Evolutionary conservation across 2,888 invertebrate species (phyloP), one percentile per base, ranked within the genome.

Genomic region (Omphaloscelis lunosa): DNA sequence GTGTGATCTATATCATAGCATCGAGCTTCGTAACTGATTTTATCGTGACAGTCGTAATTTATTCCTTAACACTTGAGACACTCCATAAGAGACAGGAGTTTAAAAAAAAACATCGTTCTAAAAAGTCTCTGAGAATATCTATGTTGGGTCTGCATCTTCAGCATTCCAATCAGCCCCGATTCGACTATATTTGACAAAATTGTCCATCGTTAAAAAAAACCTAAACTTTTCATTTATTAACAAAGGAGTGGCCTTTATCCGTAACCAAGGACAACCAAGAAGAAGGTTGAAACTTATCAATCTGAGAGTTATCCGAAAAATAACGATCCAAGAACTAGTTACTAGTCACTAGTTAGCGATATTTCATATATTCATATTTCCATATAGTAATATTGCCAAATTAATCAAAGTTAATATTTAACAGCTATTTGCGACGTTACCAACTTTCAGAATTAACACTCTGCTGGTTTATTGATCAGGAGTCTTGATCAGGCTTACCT

Each of bases 1-100:
- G 1, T 45, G 11, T n/a, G 82, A 82, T 80, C n/a, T 48, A 63
- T 61, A 82, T 79, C 82, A 66, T 45, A 66, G 39, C 53, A 75
- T 65, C 34, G n/a, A 53, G 34, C 15, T 59, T 48, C 61, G 29
- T 53, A 51, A 11, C 23, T 48, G 82, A 79, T 82, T 41, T 65
- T 74, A 78, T 81, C 78, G 0, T 9, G 65, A 65, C 34, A 59
- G 23, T 27, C 9, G 27, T 75, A 45, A 82, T 27, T 34, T 58
- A 65, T 39, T 45, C 27, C 20, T 45, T 45, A 45, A 66, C 75
- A 66, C 70, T 34, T 61, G 15, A 61, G 23, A 61, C n/a, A 41
- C 23, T 53, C 51, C 59, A 23, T 45, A 34, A 2, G 2, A 7
- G 6, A 12, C 0, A 7, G 3, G 6, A 29, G 12, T 62, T n/a